Conservation (phyloP, 2,797 vertebrate genomes). For the Denticeps clupeoides region DNA sequence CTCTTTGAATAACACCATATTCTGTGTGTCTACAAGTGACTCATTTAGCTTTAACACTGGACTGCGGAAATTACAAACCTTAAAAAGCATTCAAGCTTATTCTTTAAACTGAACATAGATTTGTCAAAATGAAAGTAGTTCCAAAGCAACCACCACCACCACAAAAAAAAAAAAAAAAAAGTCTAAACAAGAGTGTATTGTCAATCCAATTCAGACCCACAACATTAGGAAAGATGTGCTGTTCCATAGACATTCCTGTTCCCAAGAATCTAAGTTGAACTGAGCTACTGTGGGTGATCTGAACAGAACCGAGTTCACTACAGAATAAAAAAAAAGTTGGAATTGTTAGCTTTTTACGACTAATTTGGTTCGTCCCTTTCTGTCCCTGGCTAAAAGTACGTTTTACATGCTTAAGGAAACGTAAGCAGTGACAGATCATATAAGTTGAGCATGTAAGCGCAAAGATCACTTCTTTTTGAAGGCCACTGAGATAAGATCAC, state of each 20-base stretch:
- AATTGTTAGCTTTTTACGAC: slow-evolving; percentile 37
- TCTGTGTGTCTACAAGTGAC: slow-evolving; percentile 59
- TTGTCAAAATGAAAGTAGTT: no score
- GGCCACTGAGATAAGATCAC: slow-evolving; percentile 65
- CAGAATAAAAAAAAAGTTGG: no score
- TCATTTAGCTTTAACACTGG: slow-evolving; percentile 77
- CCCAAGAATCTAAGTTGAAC: slow-evolving; percentile 60
- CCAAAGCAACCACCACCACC: slow-evolving; percentile 45
- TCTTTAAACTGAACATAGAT: slow-evolving; percentile 21
- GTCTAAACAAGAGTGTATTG: slow-evolving; percentile 36
- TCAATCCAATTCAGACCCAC: slow-evolving; percentile 40
- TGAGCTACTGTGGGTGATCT: no score
- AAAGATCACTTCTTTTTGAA: slow-evolving; percentile 54
- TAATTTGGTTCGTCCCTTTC: slow-evolving; percentile 59
- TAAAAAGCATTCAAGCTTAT: slow-evolving; percentile 57
- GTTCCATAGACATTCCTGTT: slow-evolving; percentile 74
- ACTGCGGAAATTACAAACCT: slow-evolving; percentile 74
- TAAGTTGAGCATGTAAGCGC: slow-evolving; percentile 35
- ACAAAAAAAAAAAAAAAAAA: slow-evolving; percentile 31
- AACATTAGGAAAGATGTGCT: slow-evolving; percentile 43
- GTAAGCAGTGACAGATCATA: slow-evolving; percentile 29
- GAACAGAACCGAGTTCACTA: no score
- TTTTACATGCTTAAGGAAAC: slow-evolving; percentile 21
- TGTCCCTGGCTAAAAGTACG: slow-evolving; percentile 47
- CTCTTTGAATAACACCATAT: slow-evolving; percentile 77